Conservation (phyloP, 2,888 invertebrate genomes). For the Isoperla grammatica region DNA sequence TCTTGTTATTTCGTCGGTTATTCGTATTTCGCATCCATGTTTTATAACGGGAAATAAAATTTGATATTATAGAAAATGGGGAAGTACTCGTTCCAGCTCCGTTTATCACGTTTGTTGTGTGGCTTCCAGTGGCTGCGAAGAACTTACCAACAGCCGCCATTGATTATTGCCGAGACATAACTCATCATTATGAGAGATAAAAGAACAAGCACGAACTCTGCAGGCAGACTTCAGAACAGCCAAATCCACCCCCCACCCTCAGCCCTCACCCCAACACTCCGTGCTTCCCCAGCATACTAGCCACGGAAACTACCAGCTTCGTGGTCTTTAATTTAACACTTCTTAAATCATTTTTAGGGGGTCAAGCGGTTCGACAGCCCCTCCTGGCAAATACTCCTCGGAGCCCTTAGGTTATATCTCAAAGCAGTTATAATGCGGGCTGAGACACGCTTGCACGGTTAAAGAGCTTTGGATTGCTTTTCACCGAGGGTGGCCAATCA, state of each 20-base stretch:
- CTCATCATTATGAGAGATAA: slow-evolving; percentile 5
- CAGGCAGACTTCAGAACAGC: not conserved
- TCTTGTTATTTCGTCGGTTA: no score
- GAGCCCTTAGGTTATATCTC: no score
- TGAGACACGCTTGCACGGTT: no score
- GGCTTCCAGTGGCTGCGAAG: not conserved
- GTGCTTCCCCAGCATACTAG: not conserved
- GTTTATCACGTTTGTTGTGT: not conserved
- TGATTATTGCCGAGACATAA: slow-evolving; percentile 7
- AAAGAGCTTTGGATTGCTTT: no score
- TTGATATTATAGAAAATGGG: no score
- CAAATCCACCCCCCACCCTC: not conserved
- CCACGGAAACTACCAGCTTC: not conserved
- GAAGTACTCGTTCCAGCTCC: no score
- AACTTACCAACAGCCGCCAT: not conserved
- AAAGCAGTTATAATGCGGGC: no score
- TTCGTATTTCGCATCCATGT: no score
- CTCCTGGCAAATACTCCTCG: not conserved
- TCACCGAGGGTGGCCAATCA: no score
- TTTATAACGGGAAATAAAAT: no score
- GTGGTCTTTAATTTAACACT: slow-evolving; percentile 1
- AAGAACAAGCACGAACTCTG: not conserved
- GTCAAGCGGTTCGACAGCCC: not conserved
- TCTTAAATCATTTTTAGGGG: slow-evolving; percentile 5
- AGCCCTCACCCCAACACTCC: not conserved